A percentile compares a stretch with the other conserved stretches of the same genome.
Conservation (phyloP, 2,888 invertebrate genomes). For the Himalopsyche kuldschensis region DNA sequence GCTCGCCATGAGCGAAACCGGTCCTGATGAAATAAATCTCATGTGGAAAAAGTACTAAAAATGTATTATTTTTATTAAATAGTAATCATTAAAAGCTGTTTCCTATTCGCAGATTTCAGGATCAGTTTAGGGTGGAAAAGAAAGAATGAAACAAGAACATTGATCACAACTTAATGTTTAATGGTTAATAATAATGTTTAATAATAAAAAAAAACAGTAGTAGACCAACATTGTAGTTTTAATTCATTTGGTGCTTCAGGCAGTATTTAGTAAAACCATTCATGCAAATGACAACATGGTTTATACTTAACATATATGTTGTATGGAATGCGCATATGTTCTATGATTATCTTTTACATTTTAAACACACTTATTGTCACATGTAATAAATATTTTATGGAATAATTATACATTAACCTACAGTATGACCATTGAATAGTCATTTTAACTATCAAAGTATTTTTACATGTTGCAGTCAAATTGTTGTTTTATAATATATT, state of each 20-base stretch:
- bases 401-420: background rate
- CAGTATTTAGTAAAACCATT: background rate
- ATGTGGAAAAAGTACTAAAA: no score
- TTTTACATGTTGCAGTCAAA: no score
- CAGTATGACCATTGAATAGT: background rate
- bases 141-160: no score
- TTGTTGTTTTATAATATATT: no score
- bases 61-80: no score
- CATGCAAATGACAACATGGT: background rate
- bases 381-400: background rate
- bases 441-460: no score
- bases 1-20: no score
- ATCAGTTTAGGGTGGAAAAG: no score
- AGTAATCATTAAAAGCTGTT: no score
- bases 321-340: background rate
- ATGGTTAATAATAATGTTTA: background rate
- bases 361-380: background rate
- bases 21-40: no score
- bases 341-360: background rate
- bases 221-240: background rate
- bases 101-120: no score
- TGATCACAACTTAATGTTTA: no score
- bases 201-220: background rate
- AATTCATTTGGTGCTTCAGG: background rate
- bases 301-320: background rate